These are phyloP conservation scores for Rhynchomys soricoides DNA, from an alignment of 2,113 vertebrate genomes.

Conservation along the genomic window DNA sequence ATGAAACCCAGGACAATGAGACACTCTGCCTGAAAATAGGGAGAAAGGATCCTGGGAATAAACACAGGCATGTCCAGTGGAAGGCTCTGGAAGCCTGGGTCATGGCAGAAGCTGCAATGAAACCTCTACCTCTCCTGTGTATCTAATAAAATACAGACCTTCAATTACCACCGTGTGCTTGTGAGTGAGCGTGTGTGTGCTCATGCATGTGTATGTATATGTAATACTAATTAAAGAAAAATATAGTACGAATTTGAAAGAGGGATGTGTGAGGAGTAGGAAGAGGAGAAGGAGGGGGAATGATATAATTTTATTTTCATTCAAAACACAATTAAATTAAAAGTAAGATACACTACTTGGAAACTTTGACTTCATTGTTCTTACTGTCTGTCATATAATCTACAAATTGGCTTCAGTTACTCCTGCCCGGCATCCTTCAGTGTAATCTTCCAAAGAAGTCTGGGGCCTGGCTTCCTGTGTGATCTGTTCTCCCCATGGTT, in stretches of 20 bases:
- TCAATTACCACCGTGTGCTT: background rate
- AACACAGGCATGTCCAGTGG: background rate
- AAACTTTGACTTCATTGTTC: background rate
- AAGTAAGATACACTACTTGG: background rate
- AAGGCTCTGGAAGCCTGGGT: background rate
- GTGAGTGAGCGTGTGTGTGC: background rate
- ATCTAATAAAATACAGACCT: background rate
- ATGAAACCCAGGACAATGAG: background rate
- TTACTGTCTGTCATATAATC: background rate
- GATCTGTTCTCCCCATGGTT: fast-evolving
- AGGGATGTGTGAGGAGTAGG: too few relatives aligned
- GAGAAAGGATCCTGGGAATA: background rate
- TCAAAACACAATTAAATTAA: background rate
- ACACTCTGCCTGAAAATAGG: background rate
- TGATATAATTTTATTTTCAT: background rate
- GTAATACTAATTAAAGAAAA: background rate
- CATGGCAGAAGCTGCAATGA: background rate
- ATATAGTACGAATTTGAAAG: background rate
- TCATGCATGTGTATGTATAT: background rate
- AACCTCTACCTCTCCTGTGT: background rate
- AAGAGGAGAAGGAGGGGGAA: background rate
- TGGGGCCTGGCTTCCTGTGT: background rate
- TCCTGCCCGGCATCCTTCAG: background rate
- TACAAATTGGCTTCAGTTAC: background rate
- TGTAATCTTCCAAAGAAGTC: background rate